Conservation (phyloP, 2,888 invertebrate species). For the Drosophila lutescens region DNA sequence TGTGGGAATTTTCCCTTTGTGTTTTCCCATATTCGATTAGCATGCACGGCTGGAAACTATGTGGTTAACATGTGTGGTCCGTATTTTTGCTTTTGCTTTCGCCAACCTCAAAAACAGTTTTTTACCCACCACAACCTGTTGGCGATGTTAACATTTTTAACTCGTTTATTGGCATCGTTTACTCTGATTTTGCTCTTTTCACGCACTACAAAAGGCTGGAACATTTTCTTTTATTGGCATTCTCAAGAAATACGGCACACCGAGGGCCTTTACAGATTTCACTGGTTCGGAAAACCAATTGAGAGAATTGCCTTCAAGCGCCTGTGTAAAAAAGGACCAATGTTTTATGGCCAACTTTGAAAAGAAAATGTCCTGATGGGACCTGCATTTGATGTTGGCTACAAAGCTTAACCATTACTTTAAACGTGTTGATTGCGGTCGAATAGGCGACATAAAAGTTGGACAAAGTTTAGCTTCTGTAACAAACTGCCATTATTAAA, state of each 20-base stretch:
- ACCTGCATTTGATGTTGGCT: slow-evolving; percentile 10
- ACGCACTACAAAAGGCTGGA: background rate
- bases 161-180: slow-evolving; percentile 9
- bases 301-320: slow-evolving; percentile 19
- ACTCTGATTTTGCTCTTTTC: slow-evolving; percentile 26
- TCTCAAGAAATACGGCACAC: slow-evolving; percentile 20
- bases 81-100: background rate
- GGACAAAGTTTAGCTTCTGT: background rate
- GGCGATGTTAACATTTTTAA: slow-evolving; percentile 4
- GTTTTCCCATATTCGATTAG: slow-evolving; percentile 18
- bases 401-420: slow-evolving; percentile 22
- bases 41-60: slow-evolving; percentile 24
- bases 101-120: background rate
- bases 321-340: slow-evolving; percentile 21
- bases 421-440: slow-evolving; percentile 23
- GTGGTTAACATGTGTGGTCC: slow-evolving; percentile 19
- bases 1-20: slow-evolving; percentile 22
- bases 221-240: slow-evolving; percentile 24
- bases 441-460: slow-evolving; percentile 16
- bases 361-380: slow-evolving; percentile 20
- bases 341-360: slow-evolving; percentile 32
- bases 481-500: background rate
- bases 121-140: slow-evolving; percentile 20
- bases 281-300: slow-evolving; percentile 13
- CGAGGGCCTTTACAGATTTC: slow-evolving; percentile 8